Conservation (phyloP, 2,797 vertebrate genomes). For the Neomorphus geoffroyi region DNA sequence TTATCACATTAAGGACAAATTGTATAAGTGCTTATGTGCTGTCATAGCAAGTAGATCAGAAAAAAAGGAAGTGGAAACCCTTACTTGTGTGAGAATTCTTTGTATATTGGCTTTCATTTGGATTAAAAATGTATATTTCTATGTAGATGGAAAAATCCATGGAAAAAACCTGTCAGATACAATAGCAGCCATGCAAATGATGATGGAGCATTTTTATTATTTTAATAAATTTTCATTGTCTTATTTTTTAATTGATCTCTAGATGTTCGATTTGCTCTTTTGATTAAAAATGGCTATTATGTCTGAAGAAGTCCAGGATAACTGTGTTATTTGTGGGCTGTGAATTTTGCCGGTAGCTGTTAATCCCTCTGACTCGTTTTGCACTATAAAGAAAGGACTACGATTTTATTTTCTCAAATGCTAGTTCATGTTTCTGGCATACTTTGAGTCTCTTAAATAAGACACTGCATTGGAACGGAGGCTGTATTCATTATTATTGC, state of each 20-base stretch:
- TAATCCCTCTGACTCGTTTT: background rate
- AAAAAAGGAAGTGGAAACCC: background rate
- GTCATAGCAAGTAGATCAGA: background rate
- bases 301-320: background rate
- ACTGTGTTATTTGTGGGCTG: background rate
- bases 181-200: background rate
- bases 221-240: background rate
- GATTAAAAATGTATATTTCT: background rate
- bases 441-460: conserved; percentile 13
- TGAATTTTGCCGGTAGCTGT: background rate
- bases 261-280: background rate
- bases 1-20: background rate
- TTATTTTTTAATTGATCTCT: background rate
- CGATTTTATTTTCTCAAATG: background rate
- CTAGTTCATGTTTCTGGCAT: background rate
- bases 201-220: background rate
- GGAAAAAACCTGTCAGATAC: background rate
- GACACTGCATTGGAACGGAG: background rate
- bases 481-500: background rate
- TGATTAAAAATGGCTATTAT: background rate
- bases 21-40: background rate
- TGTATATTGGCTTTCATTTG: background rate
- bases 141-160: background rate
- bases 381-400: background rate
- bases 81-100: background rate